Evolutionary conservation across 2,888 invertebrate species (phyloP).

Genomic region (Dendrolimus houi): DNA sequence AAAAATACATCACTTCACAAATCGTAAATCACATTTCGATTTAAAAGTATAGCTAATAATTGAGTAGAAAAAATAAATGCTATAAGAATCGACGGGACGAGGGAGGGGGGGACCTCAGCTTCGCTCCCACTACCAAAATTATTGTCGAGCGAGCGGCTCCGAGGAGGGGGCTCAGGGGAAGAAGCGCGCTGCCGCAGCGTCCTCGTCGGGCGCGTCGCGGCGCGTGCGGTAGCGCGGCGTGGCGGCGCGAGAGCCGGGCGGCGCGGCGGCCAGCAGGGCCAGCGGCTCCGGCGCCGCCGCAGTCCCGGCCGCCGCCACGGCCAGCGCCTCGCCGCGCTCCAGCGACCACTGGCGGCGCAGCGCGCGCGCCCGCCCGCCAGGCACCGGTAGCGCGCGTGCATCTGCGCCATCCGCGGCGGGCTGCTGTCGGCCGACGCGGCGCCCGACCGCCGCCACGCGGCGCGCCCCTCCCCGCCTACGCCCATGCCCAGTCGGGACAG

Average conservation of each 20-base stretch:
- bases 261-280: slow-evolving; percentile 15
- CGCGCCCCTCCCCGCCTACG: slow-evolving; percentile 4
- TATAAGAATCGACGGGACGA: slow-evolving; percentile 4
- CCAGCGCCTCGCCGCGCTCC: slow-evolving; percentile 53
- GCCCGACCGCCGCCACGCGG: slow-evolving; percentile 11
- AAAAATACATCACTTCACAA: slow-evolving; percentile 45
- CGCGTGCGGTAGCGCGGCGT: slow-evolving; percentile 39
- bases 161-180: slow-evolving; percentile 8
- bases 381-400: slow-evolving; percentile 15
- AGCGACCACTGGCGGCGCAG: slow-evolving; percentile 61
- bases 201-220: slow-evolving; percentile 27
- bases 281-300: slow-evolving; percentile 19
- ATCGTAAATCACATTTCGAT: slow-evolving; percentile 37
- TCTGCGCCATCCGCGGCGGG: slow-evolving; percentile 14
- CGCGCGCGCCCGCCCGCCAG: slow-evolving; percentile 28
- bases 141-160: slow-evolving; percentile 43
- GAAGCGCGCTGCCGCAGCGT: slow-evolving; percentile 14
- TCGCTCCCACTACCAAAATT: slow-evolving; percentile 43
- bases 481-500: slow-evolving; percentile 6
- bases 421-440: slow-evolving; percentile 16
- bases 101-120: slow-evolving; percentile 6
- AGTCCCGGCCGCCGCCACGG: slow-evolving; percentile 34
- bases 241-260: slow-evolving; percentile 17
- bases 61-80: slow-evolving; percentile 25
- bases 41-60: slow-evolving; percentile 23